Conservation (phyloP, 35 echinoderm and acorn worm species). For the Ophioderma brevispina region DNA sequence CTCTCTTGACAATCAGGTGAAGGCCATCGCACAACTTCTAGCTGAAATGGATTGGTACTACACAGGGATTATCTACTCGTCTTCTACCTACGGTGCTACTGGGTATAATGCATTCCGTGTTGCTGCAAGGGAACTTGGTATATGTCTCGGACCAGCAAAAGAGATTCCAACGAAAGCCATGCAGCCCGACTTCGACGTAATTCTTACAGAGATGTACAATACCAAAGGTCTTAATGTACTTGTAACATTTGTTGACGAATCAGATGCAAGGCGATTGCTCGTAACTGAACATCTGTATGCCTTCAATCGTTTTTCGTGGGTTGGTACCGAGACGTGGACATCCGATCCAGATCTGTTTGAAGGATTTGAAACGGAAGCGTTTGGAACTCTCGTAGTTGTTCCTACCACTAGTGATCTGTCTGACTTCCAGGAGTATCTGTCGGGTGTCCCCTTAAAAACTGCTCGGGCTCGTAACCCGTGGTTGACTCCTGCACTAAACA, state of each 20-base stretch:
- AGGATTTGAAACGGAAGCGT: not conserved
- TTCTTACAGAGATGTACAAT: not conserved
- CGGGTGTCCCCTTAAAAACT: not conserved
- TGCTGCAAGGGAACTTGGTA: not conserved
- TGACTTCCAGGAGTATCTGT: constrained; percentile 14
- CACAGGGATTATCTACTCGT: constrained; percentile 30
- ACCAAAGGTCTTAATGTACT: not conserved
- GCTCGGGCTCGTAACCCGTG: not conserved
- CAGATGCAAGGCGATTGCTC: not conserved
- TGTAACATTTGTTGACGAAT: constrained; percentile 16
- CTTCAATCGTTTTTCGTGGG: constrained; percentile 5
- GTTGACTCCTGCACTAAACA: not conserved
- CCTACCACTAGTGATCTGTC: not conserved
- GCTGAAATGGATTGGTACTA: constrained; percentile 17
- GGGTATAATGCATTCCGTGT: constrained; percentile 10
- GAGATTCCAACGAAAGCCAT: constrained; percentile 1
- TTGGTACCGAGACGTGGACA: constrained; percentile 21
- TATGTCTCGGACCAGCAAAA: constrained; percentile 19
- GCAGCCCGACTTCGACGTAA: not conserved
- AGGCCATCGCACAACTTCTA: constrained; percentile 7
- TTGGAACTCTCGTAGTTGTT: constrained; percentile 2
- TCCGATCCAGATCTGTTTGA: not conserved
- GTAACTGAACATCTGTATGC: not conserved
- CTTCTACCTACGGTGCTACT: constrained; percentile 8
- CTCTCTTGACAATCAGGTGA: constrained; percentile 9